Base-by-base conservation (phyloP, 2,113 vertebrate species). In the Xyliphius kryptos region DNA sequence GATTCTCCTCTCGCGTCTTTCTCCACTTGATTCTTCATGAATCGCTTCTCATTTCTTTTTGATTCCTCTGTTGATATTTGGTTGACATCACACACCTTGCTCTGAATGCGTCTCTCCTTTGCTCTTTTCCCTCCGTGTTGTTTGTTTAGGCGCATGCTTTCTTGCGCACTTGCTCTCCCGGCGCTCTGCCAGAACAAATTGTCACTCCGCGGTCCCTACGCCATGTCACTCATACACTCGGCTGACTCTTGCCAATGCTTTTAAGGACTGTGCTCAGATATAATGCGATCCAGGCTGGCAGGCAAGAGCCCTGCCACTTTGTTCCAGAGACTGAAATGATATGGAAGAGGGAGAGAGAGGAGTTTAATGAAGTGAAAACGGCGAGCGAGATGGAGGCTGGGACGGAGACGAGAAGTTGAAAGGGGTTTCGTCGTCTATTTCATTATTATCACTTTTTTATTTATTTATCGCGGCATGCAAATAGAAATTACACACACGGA, bases 111-210 rank as follows among this genome's bases (percentile, higher is more conserved):
- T 32, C 26, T 32, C 61, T 68, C 74, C 71, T 71, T 80, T 75
- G 76, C 69, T 77, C 71, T 49, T 77, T n/a, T 75, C 74, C 69
- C 68, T 73, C 76, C 68, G 71, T 79, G 78, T 84, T 69, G 73
- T 80, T 82, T 84, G 81, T 86, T 84, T 82, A 82, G 78, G 76
- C 70, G 68, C 73, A 6, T 14, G 43, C 75, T 77, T 82, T 80
- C 81, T 80, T 74, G 76, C 73, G 66, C 61, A 32, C 64, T 52
- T 66, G 36, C 75, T 76, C 75, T 76, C 66, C 73, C 78, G 77
- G 74, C 73, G 74, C 43, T 46, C 43, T 41, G 40, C 2, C 40
- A 41, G 40, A 12, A 32, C 26, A 32, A 32, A 32, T 32, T 66
- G 48, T 76, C 56, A 73, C 72, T 66, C 44, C 79, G 77, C 69